phyloP scores from a whole-genome alignment of 2,113 vertebrate genomes.

The Cacatua alba region DNA sequence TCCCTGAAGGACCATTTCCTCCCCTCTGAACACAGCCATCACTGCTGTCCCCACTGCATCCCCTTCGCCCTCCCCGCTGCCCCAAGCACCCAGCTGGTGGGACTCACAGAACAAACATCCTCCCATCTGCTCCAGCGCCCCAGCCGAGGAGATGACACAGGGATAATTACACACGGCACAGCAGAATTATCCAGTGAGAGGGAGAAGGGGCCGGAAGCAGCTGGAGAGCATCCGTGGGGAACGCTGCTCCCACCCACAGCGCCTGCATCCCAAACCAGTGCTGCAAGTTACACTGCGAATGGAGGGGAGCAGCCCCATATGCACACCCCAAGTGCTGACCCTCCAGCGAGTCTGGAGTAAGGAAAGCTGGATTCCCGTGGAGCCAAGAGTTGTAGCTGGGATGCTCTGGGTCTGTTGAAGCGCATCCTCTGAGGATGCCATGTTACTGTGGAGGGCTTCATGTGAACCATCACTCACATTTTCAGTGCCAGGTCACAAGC shows the following conservation, averaged over 20 bases:
- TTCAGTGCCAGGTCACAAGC: fast-evolving
- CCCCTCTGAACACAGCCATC: background rate
- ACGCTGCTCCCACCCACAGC: background rate
- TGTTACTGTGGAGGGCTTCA: background rate
- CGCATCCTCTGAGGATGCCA: background rate
- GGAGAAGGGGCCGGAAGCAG: conserved; percentile 43
- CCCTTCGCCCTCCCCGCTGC: background rate
- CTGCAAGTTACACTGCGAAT: fast-evolving
- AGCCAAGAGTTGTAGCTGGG: background rate
- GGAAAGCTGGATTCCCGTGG: fast-evolving
- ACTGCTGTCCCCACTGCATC: fast-evolving
- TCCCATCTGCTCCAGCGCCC: background rate
- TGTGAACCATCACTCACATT: background rate
- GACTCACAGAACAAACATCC: conserved; percentile 43
- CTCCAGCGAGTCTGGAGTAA: background rate
- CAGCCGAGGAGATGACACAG: conserved; percentile 12
- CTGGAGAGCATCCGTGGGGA: conserved; percentile 25
- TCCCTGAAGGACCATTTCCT: fast-evolving
- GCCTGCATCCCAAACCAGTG: background rate
- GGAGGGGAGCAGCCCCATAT: background rate
- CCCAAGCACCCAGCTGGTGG: conserved; percentile 39
- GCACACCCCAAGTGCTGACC: background rate
- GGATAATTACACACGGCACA: conserved; percentile 40
- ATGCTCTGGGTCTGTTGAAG: background rate
- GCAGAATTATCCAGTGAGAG: background rate